phyloP scores from a whole-genome alignment of 2,113 vertebrate genomes.

The Myodes glareolus region DNA sequence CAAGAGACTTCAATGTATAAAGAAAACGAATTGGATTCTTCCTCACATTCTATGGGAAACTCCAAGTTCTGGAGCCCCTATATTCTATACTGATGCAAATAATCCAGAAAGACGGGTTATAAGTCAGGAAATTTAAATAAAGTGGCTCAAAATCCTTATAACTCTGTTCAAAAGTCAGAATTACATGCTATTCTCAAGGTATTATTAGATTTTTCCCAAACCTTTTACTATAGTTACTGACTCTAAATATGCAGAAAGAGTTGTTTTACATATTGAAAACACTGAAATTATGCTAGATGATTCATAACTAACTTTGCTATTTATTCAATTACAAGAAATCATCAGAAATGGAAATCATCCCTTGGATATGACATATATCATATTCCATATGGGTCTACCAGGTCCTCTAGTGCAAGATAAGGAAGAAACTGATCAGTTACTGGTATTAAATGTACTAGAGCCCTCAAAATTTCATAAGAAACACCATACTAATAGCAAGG shows the following conservation, averaged over 20 bases:
- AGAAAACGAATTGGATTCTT: background rate
- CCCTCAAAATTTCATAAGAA: background rate
- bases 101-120: background rate
- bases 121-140: background rate
- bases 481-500: background rate
- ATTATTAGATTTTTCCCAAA: background rate
- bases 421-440: background rate
- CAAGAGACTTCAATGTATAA: background rate
- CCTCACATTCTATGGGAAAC: background rate
- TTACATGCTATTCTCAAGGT: background rate
- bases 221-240: background rate
- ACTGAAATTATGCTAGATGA: background rate
- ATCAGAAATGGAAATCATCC: background rate
- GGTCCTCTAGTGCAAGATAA: background rate
- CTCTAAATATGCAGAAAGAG: background rate
- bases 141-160: background rate
- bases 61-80: background rate
- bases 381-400: background rate
- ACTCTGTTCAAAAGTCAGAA: background rate
- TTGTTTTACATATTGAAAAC: background rate
- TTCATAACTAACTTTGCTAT: background rate
- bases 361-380: background rate
- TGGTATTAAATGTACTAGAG: background rate
- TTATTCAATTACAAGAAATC: background rate
- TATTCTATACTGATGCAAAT: background rate